phyloP scores from a whole-genome alignment of 2,113 vertebrate species.

The Nycticebus coucang region DNA sequence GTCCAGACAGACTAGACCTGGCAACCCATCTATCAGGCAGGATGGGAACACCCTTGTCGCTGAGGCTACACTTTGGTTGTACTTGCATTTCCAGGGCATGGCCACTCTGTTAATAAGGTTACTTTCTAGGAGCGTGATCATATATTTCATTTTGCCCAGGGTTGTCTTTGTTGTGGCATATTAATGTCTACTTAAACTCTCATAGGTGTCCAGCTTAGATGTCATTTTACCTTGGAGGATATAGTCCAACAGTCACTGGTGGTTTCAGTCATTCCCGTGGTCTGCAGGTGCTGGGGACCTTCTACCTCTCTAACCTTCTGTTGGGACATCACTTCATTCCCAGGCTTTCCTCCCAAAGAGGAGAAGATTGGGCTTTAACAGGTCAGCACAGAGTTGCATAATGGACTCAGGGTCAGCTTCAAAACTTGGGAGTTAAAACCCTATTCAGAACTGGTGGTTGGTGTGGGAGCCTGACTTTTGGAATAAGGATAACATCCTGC shows the following conservation, averaged over 20 bases:
- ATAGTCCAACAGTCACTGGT: neutral
- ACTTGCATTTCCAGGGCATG: neutral
- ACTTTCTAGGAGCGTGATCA: neutral
- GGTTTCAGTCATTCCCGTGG: too few relatives aligned
- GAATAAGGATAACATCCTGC: neutral
- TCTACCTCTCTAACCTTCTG: neutral
- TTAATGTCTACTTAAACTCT: neutral
- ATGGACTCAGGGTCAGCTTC: neutral
- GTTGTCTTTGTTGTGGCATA: neutral
- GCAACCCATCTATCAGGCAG: neutral
- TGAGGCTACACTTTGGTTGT: neutral
- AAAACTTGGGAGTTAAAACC: neutral
- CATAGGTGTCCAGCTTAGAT: neutral
- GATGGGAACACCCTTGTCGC: neutral
- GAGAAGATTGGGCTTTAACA: neutral
- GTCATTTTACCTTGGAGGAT: neutral
- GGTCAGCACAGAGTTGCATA: neutral
- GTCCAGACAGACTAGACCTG: neutral
- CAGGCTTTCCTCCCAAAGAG: neutral
- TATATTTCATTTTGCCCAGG: neutral
- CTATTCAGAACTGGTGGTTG: neutral
- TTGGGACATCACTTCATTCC: neutral
- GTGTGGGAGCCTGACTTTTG: neutral
- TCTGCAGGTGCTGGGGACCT: neutral
- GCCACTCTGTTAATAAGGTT: neutral